Conservation (phyloP, 2,113 vertebrate species). For the Nyctereutes procyonoides region DNA sequence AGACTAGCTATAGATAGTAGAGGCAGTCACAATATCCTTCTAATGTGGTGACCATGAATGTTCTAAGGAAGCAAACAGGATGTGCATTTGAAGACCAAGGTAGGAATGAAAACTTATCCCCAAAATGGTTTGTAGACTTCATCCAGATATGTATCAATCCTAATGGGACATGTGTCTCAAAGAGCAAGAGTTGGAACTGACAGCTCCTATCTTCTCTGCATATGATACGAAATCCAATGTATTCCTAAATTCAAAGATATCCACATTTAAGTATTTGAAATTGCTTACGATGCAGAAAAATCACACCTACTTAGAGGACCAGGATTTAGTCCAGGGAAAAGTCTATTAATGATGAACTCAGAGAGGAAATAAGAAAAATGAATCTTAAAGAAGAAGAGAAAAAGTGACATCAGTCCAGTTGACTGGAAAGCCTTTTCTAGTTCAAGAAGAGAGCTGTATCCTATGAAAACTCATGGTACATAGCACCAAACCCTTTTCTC, state of each 20-base stretch:
- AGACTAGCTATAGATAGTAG: fast-evolving
- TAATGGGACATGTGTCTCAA: not conserved
- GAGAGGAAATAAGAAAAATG: not conserved
- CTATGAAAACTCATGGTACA: not conserved
- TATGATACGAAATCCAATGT: not conserved
- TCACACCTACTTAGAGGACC: not conserved
- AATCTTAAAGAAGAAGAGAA: not conserved
- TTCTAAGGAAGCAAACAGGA: not conserved
- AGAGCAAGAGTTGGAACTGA: not conserved
- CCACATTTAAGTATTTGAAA: not conserved
- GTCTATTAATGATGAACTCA: not conserved
- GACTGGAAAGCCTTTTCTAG: not conserved
- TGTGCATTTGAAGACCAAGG: fast-evolving
- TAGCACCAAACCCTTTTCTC: not conserved
- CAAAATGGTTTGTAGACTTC: not conserved
- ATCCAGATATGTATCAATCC: not conserved
- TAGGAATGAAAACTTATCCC: not conserved
- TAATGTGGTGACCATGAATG: not conserved
- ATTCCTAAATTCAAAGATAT: not conserved
- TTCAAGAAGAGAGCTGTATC: fast-evolving
- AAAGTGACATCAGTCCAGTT: not conserved
- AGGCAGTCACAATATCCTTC: not conserved
- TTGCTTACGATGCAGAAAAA: not conserved
- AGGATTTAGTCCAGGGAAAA: not conserved
- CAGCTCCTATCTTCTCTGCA: not conserved